A percentile compares a stretch with the other conserved stretches of the same genome.
Evolutionary conservation across 2,888 invertebrate species (phyloP).

Genomic region (Folsomia manolachei): DNA sequence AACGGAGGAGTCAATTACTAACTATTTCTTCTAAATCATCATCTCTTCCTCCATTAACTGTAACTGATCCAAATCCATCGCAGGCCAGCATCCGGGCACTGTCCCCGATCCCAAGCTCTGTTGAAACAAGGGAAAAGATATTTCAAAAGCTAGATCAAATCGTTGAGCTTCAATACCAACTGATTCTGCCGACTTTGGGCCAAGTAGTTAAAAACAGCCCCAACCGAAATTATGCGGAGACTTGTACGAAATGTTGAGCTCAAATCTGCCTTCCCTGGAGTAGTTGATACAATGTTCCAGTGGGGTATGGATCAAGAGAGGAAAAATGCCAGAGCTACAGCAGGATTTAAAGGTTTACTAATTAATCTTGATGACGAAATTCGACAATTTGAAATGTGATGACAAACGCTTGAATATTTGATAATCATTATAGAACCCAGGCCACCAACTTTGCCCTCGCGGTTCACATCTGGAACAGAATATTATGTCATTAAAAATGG

Average conservation of each 20-base stretch:
- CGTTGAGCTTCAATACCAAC: constrained; percentile 3
- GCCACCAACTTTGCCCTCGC: neutral
- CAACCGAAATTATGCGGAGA: constrained; percentile 20
- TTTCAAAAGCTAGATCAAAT: neutral
- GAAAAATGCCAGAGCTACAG: neutral
- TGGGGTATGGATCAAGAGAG: constrained; percentile 17
- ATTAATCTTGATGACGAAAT: no score
- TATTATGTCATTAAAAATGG: neutral
- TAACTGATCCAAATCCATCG: neutral
- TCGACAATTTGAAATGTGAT: no score
- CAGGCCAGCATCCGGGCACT: no score
- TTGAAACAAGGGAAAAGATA: neutral
- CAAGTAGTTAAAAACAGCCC: constrained; percentile 1
- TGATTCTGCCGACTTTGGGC: constrained; percentile 3
- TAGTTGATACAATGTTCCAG: constrained; percentile 25
- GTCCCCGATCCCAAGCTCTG: neutral
- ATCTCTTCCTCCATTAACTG: neutral
- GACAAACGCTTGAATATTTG: neutral
- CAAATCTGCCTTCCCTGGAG: constrained; percentile 19
- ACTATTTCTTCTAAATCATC: neutral
- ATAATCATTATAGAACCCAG: neutral
- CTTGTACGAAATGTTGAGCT: constrained; percentile 4
- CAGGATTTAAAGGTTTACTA: neutral
- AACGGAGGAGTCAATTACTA: neutral
- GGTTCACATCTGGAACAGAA: neutral